phyloP scores from a whole-genome alignment of 1,140 invertebrate genomes.

The Leptinotarsa undecemlineata region DNA sequence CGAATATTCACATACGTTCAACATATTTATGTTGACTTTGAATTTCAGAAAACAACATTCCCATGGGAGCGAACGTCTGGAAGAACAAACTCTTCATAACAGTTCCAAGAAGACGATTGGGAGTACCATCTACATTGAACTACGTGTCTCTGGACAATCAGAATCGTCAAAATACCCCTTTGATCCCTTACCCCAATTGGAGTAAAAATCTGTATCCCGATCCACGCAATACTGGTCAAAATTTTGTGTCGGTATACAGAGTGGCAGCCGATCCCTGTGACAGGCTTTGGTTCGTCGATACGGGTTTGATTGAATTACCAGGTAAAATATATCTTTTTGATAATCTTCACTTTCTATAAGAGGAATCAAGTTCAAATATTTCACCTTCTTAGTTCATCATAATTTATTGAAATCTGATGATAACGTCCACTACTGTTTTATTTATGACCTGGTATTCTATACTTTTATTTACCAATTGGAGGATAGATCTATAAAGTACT shows the following conservation, averaged over 20 bases:
- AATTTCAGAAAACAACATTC: constrained; percentile 69
- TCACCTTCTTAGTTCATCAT: no score
- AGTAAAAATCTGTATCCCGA: constrained; percentile 62
- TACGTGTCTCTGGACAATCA: constrained; percentile 60
- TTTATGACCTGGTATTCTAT: no score
- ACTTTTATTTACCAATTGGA: no score
- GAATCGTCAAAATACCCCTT: constrained; percentile 49
- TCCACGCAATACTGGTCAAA: constrained; percentile 30
- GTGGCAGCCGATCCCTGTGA: constrained; percentile 68
- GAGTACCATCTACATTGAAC: constrained; percentile 72
- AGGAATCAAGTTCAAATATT: no score
- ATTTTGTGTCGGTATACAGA: constrained; percentile 69
- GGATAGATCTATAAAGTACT: no score
- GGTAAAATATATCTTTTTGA: constrained; percentile 37
- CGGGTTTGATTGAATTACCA: constrained; percentile 63
- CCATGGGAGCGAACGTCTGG: constrained; percentile 70
- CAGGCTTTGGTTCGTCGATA: constrained; percentile 76
- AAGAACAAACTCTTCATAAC: constrained; percentile 72
- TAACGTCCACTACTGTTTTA: no score
- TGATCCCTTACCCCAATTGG: constrained; percentile 68
- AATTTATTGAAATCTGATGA: no score
- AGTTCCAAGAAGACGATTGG: constrained; percentile 67
- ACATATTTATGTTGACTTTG: no score
- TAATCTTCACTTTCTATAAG: not conserved
- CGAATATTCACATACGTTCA: no score